Base-by-base conservation (phyloP, 2,888 invertebrate species). In the Trichopria drosophilae region DNA sequence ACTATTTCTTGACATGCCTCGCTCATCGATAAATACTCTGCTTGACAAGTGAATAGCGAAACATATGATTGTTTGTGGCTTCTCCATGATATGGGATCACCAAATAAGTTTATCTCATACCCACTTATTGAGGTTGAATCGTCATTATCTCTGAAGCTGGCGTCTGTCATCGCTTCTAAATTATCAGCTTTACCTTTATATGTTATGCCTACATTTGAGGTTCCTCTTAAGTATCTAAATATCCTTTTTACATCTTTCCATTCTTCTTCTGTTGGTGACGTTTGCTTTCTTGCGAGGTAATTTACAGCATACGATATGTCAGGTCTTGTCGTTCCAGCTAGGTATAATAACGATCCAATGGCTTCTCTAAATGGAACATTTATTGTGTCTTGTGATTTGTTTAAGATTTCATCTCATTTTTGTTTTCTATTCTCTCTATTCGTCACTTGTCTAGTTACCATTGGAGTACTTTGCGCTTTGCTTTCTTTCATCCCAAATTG, bases 111-210 rank as follows among this genome's bases (percentile, higher is more conserved):
- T 4, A 55, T 57, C 32, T 53, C 19, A 22, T 48, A 52, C 10
- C 57, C 57, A 7, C 52, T 39, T 9, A 55, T 57, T 6, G 57
- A 55, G 10, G 46, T 55, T 7, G 55, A 57, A 31, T 55, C 51
- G 10, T 53, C 15, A 10, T 49, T 47, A 34, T 60, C 59, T 56
- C 51, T 51, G 34, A 61, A 62, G 28, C 54, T 59, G 18, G 59
- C 53, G 51, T 64, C 60, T 31, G 61, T 45, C 7, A 52, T 29
- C 13, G 56, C 60, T 53, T 61, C 53, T 37, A 62, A 37, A 10
- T 31, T 3, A n/a, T 36, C 44, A 16, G 24, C 18, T 13, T 35
- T 34, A 35, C 41, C 29, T 15, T 13, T 13, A 26, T 51, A 58
- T 10, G 20, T 28, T 28, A 58, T 35, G 29, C 52, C 57, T 6